Base-by-base conservation (phyloP, 2,888 invertebrate genomes). In the Laspeyria flexula region DNA sequence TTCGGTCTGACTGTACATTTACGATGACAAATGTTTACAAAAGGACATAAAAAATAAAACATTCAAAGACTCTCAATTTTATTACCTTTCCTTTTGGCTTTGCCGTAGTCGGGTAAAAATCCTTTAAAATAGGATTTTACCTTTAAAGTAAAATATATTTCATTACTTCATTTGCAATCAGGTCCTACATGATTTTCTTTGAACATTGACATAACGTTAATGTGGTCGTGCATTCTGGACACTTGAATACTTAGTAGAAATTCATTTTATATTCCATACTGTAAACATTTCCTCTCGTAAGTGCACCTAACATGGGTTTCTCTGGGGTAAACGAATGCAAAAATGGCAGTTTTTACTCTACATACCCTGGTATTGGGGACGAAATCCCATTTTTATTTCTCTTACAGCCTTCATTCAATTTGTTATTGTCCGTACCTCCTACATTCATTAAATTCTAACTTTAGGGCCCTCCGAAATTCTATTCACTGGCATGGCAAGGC, bases 301-400 rank as follows among this genome's bases (percentile, higher is more conserved):
- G 43, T 13, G 16, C 5, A 39, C 42, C 16, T 38, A 41, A 45
- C n/a, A 11, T 18, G 40, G 46, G 25, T 12, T 44, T 23, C 15
- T 7, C 43, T 31, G 33, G 54, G 61, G 44, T 40, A 40, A 56
- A 54, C 41, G 43, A 73, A 65, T 50, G 52, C 70, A 61, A 48
- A 40, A 74, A 70, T 77, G 77, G 79, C 81, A 82, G 59, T 74
- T 84, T 38, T 84, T 84, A 76, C 68, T 65, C 89, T 91, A 90
- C 81, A 77, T 90, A 91, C 90, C 90, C 90, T 91, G 90, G 85
- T 85, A 73, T 67, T 79, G 81, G 88, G 88, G 87, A 85, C 84
- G 83, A 81, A 75, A 72, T 76, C 87, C 90, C 86, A 77, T 74
- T 75, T 73, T 71, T 76, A 74, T 73, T 77, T 82, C 76, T 79